These are phyloP conservation scores for Malurus melanocephalus DNA, from an alignment of 2,113 vertebrate species.

Conservation along the genomic window DNA sequence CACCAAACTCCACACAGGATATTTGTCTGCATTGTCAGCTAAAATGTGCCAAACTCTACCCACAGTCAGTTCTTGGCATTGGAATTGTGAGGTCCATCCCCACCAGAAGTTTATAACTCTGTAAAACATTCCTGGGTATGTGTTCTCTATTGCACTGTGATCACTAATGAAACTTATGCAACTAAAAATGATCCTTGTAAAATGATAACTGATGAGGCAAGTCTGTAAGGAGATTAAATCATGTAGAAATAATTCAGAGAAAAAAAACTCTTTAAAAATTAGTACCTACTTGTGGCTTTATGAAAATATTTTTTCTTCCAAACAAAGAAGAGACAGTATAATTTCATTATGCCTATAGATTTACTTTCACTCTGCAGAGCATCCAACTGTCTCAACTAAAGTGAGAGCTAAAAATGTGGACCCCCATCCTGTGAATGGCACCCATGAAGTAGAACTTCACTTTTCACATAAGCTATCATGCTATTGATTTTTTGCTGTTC, in stretches of 20 bases:
- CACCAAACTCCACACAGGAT: neutral
- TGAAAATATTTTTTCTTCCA: neutral
- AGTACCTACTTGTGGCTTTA: fast-evolving
- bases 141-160: neutral
- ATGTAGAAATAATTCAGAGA: neutral
- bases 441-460: neutral
- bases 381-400: neutral
- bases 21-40: neutral
- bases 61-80: neutral
- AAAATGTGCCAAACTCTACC: neutral
- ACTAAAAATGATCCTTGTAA: neutral
- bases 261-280: neutral
- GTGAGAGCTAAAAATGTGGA: neutral
- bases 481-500: neutral
- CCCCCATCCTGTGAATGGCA: neutral
- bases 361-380: neutral
- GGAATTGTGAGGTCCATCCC: neutral
- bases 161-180: neutral
- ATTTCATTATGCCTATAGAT: neutral
- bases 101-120: neutral
- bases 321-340: neutral
- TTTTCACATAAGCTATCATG: neutral
- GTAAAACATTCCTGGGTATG: neutral
- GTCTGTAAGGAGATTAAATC: neutral
- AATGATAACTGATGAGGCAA: neutral